Conservation (phyloP, 1,140 invertebrate species). For the Drosophila kurseongensis region DNA sequence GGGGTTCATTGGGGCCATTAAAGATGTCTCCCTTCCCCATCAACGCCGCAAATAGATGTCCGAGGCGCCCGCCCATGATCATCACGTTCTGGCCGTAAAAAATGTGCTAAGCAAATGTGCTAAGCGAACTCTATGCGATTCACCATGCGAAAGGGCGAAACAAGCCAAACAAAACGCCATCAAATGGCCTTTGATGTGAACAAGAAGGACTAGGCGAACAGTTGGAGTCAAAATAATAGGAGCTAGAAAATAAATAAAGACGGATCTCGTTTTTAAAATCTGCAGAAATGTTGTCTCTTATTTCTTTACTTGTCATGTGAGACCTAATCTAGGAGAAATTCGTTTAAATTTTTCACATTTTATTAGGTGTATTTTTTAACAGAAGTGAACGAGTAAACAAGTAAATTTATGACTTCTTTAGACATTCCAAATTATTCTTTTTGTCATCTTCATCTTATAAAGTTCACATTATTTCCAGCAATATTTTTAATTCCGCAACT, state of each 20-base stretch:
- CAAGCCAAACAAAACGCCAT: constrained; percentile 32
- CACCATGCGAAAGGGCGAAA: constrained; percentile 33
- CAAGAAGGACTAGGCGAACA: constrained; percentile 10
- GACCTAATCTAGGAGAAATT: too few relatives aligned
- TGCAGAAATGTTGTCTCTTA: too few relatives aligned
- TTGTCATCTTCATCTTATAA: too few relatives aligned
- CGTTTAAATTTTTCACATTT: too few relatives aligned
- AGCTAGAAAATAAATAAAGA: not conserved
- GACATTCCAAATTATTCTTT: too few relatives aligned
- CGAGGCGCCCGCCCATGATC: constrained; percentile 53
- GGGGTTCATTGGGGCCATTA: constrained; percentile 60
- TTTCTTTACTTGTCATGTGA: too few relatives aligned
- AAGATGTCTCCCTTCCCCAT: constrained; percentile 24
- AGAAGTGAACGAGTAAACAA: too few relatives aligned
- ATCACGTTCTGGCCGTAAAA: constrained; percentile 78
- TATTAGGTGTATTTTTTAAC: too few relatives aligned
- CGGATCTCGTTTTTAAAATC: too few relatives aligned
- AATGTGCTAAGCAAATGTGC: constrained; percentile 69
- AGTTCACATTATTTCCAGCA: not conserved
- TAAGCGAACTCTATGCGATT: constrained; percentile 25
- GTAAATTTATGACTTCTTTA: too few relatives aligned
- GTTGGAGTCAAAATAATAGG: constrained; percentile 2
- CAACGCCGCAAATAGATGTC: constrained; percentile 52
- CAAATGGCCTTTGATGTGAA: constrained; percentile 43
- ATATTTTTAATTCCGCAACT: not conserved